Base-by-base conservation (phyloP, 2,888 invertebrate genomes). In the Monochamus alternatus region DNA sequence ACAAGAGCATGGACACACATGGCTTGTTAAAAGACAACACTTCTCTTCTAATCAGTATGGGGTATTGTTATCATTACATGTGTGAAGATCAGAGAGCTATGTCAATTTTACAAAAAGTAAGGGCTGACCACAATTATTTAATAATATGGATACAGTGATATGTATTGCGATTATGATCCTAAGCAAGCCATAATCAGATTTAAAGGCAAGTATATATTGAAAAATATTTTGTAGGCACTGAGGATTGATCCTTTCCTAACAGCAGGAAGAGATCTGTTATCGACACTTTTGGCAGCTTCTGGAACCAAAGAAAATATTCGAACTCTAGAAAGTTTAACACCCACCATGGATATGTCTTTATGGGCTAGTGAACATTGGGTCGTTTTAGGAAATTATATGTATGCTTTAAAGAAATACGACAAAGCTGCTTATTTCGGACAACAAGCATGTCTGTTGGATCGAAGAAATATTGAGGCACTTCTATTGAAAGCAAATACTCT, bases 391-490 rank as follows among this genome's bases (percentile, higher is more conserved):
- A 95, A 95, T 87, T 92, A 92, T 68, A 91, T 93, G 80, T 92
- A 92, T 84, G 90, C 92, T 0, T 89, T 90, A 44, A 92, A 92
- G 77, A 93, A 94, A 82, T 91, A 91, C 75, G 93, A 92, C 30
- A 92, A 93, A 83, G 94, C 95, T 0, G 91, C 93, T 2, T 93
- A 93, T 84, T 94, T 95, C 86, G 93, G 93, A 1, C 93, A 94
- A 75, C 95, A 95, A 89, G 94, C 95, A 0, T 89, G 90, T 12
- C 84, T 94, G 52, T 77, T 84, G 71, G 81, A 83, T 67, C 92
- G 93, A 87, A 91, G 92, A 3, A 91, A 92, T 12, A 90, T 94
- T 3, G 96, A 96, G 87, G 95, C 94, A 0, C 89, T 94, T 51
- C 89, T 96, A 59, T 88, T 96, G 68, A 94, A 95, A 84, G 95